Conservation (phyloP, 2,888 invertebrate species). For the Orthonychiurus folsomi region DNA sequence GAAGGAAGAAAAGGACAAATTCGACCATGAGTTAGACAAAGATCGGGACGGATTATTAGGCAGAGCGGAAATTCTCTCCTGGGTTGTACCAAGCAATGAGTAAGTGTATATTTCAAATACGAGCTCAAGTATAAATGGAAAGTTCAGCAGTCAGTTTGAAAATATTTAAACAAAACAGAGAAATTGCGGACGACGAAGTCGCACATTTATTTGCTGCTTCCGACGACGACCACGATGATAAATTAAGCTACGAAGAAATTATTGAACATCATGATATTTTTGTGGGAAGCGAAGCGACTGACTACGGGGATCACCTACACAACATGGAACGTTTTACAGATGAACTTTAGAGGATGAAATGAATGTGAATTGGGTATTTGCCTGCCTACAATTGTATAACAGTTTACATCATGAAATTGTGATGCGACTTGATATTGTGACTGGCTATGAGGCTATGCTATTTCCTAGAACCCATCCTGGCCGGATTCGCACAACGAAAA, state of each 20-base stretch:
- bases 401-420: no score
- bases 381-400: no score
- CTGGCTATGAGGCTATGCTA: no score
- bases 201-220: slow-evolving; percentile 74
- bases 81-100: slow-evolving; percentile 88
- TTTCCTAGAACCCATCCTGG: no score
- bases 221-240: slow-evolving; percentile 74
- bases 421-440: no score
- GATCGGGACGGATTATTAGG: slow-evolving; percentile 73
- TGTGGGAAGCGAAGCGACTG: slow-evolving; percentile 86
- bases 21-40: slow-evolving; percentile 74
- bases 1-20: slow-evolving; percentile 65
- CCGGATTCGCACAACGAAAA: no score
- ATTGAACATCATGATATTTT: slow-evolving; percentile 75
- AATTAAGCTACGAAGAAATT: slow-evolving; percentile 70
- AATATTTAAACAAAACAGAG: slow-evolving; percentile 49
- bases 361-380: no score
- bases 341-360: no score
- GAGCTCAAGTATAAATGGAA: no score
- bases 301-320: slow-evolving; percentile 74
- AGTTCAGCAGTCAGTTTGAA: no score
- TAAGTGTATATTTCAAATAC: no score
- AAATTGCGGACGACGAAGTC: slow-evolving; percentile 82
- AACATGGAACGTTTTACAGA: slow-evolving; percentile 69
- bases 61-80: slow-evolving; percentile 68